Conservation (phyloP, 2,797 vertebrate species). For the Numenius phaeopus region DNA sequence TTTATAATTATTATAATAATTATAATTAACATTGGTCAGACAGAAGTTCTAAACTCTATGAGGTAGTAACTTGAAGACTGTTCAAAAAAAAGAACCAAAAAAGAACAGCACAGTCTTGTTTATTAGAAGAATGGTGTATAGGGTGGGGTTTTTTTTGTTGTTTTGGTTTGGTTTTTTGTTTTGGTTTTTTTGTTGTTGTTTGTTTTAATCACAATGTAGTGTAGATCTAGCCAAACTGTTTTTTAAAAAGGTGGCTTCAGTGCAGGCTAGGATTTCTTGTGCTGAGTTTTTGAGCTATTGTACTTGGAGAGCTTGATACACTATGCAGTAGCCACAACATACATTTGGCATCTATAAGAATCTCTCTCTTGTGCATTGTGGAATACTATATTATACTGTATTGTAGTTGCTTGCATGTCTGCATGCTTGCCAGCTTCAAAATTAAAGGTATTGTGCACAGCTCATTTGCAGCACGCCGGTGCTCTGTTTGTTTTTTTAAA, state of each 20-base stretch:
- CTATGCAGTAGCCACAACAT: neutral
- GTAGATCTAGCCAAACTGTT: neutral
- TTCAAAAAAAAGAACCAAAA: neutral
- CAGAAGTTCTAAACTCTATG: neutral
- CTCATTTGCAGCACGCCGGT: neutral
- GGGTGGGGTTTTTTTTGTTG: neutral
- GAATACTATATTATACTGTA: neutral
- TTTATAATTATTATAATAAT: too few relatives aligned
- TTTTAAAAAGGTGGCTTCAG: neutral
- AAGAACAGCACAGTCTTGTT: neutral
- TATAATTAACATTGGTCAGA: neutral
- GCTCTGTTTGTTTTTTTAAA: neutral
- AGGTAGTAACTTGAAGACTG: neutral
- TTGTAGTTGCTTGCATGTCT: neutral
- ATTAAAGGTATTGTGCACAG: neutral
- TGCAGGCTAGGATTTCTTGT: neutral
- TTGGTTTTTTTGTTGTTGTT: too few relatives aligned
- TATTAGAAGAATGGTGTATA: neutral
- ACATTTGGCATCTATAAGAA: neutral
- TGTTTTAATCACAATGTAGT: neutral
- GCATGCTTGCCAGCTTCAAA: neutral
- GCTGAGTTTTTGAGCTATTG: neutral
- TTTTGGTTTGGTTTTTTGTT: fast-evolving
- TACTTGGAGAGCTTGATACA: neutral
- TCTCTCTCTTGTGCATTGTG: neutral